A percentile compares a stretch with the other conserved stretches of the same genome.
Conservation (phyloP, 2,888 invertebrate genomes). For the Caenorhabditis macrosperma region DNA sequence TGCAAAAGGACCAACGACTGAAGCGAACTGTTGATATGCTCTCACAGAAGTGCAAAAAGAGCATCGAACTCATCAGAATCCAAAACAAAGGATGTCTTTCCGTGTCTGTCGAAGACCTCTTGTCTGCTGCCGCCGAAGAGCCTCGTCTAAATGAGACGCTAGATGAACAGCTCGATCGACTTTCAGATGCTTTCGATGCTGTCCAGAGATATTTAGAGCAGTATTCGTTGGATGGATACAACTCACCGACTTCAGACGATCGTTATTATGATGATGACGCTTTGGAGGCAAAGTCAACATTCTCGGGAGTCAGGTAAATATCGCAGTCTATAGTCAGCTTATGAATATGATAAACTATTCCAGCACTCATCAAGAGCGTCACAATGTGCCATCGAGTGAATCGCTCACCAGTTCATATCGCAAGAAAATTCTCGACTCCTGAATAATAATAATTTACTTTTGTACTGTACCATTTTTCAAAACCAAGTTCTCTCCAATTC, state of each 20-base stretch:
- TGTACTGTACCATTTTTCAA: slow-evolving; percentile 25
- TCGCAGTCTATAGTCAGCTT: background rate
- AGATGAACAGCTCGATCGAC: slow-evolving; percentile 68
- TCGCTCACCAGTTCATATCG: slow-evolving; percentile 56
- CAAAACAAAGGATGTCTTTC: slow-evolving; percentile 74
- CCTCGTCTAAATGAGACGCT: slow-evolving; percentile 66
- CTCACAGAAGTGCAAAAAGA: slow-evolving; percentile 78
- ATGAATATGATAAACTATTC: background rate
- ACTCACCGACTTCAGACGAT: slow-evolving; percentile 60
- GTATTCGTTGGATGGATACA: slow-evolving; percentile 70
- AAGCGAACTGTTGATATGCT: slow-evolving; percentile 75
- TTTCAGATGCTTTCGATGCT: slow-evolving; percentile 72
- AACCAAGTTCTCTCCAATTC: background rate
- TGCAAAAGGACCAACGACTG: slow-evolving; percentile 40
- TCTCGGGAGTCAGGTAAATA: slow-evolving; percentile 59
- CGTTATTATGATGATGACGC: slow-evolving; percentile 57
- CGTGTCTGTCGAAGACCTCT: slow-evolving; percentile 72
- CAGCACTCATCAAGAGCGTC: slow-evolving; percentile 54
- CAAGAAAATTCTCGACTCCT: slow-evolving; percentile 54
- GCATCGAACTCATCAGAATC: slow-evolving; percentile 75
- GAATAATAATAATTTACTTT: slow-evolving; percentile 14
- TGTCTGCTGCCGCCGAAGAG: slow-evolving; percentile 68
- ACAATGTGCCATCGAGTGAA: slow-evolving; percentile 35
- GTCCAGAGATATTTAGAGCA: slow-evolving; percentile 70
- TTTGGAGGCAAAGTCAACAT: slow-evolving; percentile 48